Evolutionary conservation across 2,888 invertebrate genomes (phyloP).

Genomic region (Clusia tigrina): DNA sequence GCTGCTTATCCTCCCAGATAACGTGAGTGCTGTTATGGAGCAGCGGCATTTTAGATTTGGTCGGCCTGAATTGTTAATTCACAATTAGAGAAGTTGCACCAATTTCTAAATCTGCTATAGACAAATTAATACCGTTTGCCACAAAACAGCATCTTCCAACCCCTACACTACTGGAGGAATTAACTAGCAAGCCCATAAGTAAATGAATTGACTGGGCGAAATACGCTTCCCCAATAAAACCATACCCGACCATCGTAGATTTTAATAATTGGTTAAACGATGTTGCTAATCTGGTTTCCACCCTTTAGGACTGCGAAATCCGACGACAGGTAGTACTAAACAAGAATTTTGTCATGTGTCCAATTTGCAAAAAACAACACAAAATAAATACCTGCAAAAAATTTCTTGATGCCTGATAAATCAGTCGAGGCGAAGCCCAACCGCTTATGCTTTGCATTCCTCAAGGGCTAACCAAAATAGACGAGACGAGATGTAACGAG

Average conservation of each 20-base stretch:
- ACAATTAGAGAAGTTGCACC: too few species aligned
- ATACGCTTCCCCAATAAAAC: slow-evolving; percentile 7
- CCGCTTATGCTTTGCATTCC: too few species aligned
- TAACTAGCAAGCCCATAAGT: slow-evolving; percentile 20
- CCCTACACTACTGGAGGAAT: slow-evolving; percentile 25
- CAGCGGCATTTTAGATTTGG: slow-evolving; percentile 25
- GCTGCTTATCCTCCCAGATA: slow-evolving; percentile 30
- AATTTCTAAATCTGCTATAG: too few species aligned
- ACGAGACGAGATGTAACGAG: too few species aligned
- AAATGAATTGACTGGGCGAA: slow-evolving; percentile 27
- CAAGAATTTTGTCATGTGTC: too few species aligned
- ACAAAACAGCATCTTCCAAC: slow-evolving; percentile 29
- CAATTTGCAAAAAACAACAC: too few species aligned
- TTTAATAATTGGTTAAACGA: slow-evolving; percentile 26
- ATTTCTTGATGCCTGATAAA: too few species aligned
- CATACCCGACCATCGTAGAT: slow-evolving; percentile 20
- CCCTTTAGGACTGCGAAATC: slow-evolving; percentile 3
- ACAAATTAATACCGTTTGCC: slow-evolving; percentile 23
- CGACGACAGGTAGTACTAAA: background rate
- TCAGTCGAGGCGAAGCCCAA: too few species aligned
- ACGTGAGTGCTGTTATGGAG: too few species aligned
- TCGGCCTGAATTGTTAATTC: too few species aligned
- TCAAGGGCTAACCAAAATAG: too few species aligned
- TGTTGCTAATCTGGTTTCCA: slow-evolving; percentile 24
- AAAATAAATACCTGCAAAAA: too few species aligned